Base-by-base conservation (phyloP, 2,113 vertebrate species). In the Tachuris rubrigastra region DNA sequence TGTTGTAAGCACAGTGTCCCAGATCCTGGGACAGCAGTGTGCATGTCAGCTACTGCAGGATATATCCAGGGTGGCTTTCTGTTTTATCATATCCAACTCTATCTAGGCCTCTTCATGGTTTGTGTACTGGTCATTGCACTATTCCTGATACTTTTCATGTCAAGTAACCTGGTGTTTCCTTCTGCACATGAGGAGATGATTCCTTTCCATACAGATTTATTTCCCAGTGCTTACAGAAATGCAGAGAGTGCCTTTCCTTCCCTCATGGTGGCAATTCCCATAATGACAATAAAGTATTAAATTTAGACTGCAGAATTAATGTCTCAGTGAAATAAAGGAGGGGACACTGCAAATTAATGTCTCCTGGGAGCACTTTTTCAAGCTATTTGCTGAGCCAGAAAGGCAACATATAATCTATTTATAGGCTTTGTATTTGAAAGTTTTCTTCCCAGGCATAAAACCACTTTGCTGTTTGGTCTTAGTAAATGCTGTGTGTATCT, bases 381-480 rank as follows among this genome's bases (percentile, higher is more conserved):
- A 80, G 33, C 65, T 77, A n/a, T 86, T 87, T 94, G 77, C 65
- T 85, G 77, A 81, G 73, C 39, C 84, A 89, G 87, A 93, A 91
- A 82, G 69, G 71, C 85, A 95, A 44, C 28, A 23, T 41, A 39
- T 74, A 4, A 62, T 63, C 60, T 81, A 16, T 87, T 92, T 80
- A 90, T 84, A 77, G 76, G 47, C 52, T 78, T 76, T 75, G 21
- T 55, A 35, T 81, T 94, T 86, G 41, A 49, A 92, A 74, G 39
- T 82, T 75, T 94, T 92, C 73, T 91, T 96, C 84, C 73, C 74
- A 78, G 65, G 41, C 85, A 60, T 89, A 75, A 93, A 94, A 76
- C 67, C 58, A 52, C 8, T 92, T 85, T 85, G 18, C 31, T 82
- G 2, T 66, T 73, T 69, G 19, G 28, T 25, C 24, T 81, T 93